These are phyloP conservation scores for Melanotaenia duboulayi DNA, from an alignment of 2,113 vertebrate species.

Conservation along the genomic window DNA sequence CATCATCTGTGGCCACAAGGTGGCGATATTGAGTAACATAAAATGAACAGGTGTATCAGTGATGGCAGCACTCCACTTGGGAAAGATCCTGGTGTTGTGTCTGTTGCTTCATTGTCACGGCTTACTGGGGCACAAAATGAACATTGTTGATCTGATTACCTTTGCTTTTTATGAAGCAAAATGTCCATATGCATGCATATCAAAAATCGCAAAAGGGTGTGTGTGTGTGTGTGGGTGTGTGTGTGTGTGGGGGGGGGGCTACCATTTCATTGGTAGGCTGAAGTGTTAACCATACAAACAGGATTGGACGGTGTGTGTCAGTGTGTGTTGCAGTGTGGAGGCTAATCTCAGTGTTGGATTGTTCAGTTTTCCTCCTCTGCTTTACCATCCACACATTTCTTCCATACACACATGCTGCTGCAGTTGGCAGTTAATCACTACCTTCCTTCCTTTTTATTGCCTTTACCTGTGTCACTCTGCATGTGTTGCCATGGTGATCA, in stretches of 20 bases:
- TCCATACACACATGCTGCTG: slow-evolving; percentile 37
- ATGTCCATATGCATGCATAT: too few relatives aligned
- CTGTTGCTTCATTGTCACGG: too few relatives aligned
- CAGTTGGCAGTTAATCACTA: slow-evolving; percentile 62
- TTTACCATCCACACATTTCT: slow-evolving; percentile 51
- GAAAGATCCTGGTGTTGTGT: background rate
- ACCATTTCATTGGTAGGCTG: slow-evolving; percentile 44
- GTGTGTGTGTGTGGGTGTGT: too few relatives aligned
- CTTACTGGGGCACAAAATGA: too few relatives aligned
- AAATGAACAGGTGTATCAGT: too few relatives aligned
- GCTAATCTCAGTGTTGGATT: slow-evolving; percentile 47
- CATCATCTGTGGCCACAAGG: background rate
- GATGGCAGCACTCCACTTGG: background rate
- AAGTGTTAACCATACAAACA: slow-evolving; percentile 56
- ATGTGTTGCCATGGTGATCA: slow-evolving; percentile 77
- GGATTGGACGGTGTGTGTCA: slow-evolving; percentile 41
- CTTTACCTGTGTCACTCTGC: slow-evolving; percentile 75
- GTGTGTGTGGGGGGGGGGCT: too few relatives aligned
- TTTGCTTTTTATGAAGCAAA: too few relatives aligned
- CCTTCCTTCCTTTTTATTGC: slow-evolving; percentile 50
- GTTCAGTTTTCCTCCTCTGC: slow-evolving; percentile 50
- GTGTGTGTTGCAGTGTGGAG: slow-evolving; percentile 20
- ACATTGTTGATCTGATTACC: too few relatives aligned
- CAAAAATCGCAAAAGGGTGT: too few relatives aligned
- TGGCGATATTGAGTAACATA: fast-evolving